phyloP scores from a whole-genome alignment of 2,113 vertebrate genomes.

The Salvelinus fontinalis region DNA sequence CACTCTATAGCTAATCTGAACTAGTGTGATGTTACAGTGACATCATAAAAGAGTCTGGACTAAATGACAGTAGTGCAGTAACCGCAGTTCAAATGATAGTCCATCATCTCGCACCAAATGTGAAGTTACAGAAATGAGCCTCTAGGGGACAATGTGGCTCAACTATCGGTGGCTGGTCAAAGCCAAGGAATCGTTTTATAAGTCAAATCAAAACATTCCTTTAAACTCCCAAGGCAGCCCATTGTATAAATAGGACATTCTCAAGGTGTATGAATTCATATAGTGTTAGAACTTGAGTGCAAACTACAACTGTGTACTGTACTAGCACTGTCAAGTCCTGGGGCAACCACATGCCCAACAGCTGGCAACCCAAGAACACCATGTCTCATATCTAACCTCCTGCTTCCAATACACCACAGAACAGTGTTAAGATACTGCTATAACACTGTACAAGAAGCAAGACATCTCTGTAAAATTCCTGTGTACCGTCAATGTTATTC shows the following conservation, averaged over 20 bases:
- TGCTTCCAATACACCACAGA: too few relatives aligned
- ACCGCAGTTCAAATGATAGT: not conserved
- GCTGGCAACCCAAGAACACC: too few relatives aligned
- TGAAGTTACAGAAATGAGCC: conserved; percentile 14
- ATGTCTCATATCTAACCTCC: too few relatives aligned
- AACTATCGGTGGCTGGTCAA: conserved; percentile 21
- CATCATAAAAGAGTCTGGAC: not conserved
- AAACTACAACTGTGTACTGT: too few relatives aligned
- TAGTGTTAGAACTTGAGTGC: not conserved
- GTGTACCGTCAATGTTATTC: not conserved
- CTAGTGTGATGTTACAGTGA: not conserved
- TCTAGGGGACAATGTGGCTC: conserved; percentile 26
- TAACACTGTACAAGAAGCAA: not conserved
- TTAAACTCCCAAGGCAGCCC: conserved; percentile 3
- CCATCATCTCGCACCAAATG: not conserved
- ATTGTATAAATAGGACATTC: conserved; percentile 14
- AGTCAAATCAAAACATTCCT: conserved; percentile 33
- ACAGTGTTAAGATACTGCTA: not conserved
- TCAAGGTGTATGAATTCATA: conserved; percentile 14
- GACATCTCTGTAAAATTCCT: not conserved
- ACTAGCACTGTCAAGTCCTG: too few relatives aligned
- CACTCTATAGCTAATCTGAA: not conserved
- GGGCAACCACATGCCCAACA: too few relatives aligned
- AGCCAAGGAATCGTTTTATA: not conserved
- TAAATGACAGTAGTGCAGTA: not conserved